A percentile compares a stretch with the other conserved stretches of the same genome.
phyloP scores from a whole-genome alignment of 2,888 invertebrate species.

The Calliopum simillimum region DNA sequence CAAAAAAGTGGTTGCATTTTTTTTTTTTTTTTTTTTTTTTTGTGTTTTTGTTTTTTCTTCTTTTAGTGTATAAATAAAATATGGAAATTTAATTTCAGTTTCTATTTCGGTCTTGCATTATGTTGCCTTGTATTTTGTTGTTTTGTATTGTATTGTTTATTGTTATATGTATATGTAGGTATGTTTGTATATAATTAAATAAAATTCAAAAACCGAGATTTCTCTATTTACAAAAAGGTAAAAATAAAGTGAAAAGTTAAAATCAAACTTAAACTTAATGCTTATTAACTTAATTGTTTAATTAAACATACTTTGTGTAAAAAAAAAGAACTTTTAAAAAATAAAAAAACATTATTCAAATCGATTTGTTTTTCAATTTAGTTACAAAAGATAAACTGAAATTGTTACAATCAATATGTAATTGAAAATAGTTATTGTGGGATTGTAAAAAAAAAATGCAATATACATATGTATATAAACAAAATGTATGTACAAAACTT shows the following conservation, averaged over 20 bases:
- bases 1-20: not conserved
- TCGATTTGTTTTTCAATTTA: too few relatives aligned
- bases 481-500: too few relatives aligned
- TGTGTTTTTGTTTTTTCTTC: not conserved
- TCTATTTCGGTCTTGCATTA: not conserved
- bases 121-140: too few relatives aligned
- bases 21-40: constrained; percentile 4
- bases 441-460: too few relatives aligned
- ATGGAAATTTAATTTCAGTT: constrained; percentile 20
- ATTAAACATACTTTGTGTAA: not conserved
- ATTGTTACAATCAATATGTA: too few relatives aligned
- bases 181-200: constrained; percentile 18
- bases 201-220: constrained; percentile 1
- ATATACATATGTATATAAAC: too few relatives aligned
- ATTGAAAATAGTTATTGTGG: too few relatives aligned
- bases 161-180: constrained; percentile 21
- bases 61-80: constrained; percentile 32
- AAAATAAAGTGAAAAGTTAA: not conserved
- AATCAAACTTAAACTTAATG: not conserved
- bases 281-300: too few relatives aligned
- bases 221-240: not conserved
- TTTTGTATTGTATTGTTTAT: constrained; percentile 3
- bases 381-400: too few relatives aligned
- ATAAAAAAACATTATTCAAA: too few relatives aligned
- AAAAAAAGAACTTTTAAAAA: not conserved